Base-by-base conservation (phyloP, 2,888 invertebrate species). In the Hipparchia sbordonii region DNA sequence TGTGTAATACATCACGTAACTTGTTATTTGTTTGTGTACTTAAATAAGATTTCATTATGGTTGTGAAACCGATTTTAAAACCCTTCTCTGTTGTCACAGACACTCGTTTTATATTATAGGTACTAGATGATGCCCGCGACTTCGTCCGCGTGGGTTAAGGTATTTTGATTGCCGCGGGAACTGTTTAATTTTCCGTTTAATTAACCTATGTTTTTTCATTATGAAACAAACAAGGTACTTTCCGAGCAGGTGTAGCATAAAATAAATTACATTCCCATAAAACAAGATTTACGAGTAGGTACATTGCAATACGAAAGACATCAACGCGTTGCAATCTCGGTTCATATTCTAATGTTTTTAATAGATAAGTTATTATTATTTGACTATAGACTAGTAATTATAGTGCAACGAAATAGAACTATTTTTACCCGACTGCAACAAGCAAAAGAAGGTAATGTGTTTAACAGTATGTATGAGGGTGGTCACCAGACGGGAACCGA, bases 281-380 rank as follows among this genome's bases (percentile, higher is more conserved):
- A 61, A 39, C 45, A 60, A 5, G 7, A 56, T 6, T 12, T 39
- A 61, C 6, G 5, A 39, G 5, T 33, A 60, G 5, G 10, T n/a
- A 45, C 13, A 9, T 62, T 62, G 62, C 62, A 48, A 12, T 62
- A 46, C 13, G 39, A 62, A 62, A 62, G 62, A 62, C 46, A 46
- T 62, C 62, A 62, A 62, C 62, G 62, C 6, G 62, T 6, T 48
- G 12, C 62, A 61, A 12, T 45, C 45, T 12, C 60, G n/a, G 6
- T 61, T 39, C 7, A 45, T 0, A 39, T 61, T 39, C n/a, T 12
- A 60, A 6, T 12, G 2, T 60, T 12, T 39, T 39, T 39, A 39
- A 39, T 39, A 39, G 2, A 39, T 39, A 39, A 39, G 39, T 39
- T 39, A 39, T 39, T 4, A 39, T 39, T 39, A 39, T 39, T 39